Evolutionary conservation across 2,888 invertebrate genomes (phyloP).

Genomic region (Parnassius apollo): DNA sequence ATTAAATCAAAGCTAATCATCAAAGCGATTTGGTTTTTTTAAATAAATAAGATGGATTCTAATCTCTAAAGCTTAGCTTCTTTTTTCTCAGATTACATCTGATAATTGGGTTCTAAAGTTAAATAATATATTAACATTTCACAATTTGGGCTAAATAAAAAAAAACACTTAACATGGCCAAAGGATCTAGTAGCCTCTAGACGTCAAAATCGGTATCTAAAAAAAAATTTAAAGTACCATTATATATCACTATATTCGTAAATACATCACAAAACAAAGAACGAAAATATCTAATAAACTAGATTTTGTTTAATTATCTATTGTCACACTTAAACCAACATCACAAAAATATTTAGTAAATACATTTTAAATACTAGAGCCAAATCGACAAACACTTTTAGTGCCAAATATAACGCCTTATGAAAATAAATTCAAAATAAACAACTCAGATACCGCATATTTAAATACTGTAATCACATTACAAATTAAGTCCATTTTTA

Average conservation of each 20-base stretch:
- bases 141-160: slow-evolving; percentile 1
- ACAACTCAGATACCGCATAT: too few species aligned
- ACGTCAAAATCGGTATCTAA: not conserved
- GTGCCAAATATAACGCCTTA: not conserved
- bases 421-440: too few species aligned
- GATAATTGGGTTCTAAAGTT: slow-evolving; percentile 5
- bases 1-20: slow-evolving; percentile 12
- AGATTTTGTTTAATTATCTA: not conserved
- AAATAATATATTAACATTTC: slow-evolving; percentile 5
- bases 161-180: slow-evolving; percentile 5
- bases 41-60: slow-evolving; percentile 14
- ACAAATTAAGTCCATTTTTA: too few species aligned
- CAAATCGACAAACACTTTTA: not conserved
- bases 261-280: slow-evolving; percentile 24
- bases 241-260: slow-evolving; percentile 12
- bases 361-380: not conserved
- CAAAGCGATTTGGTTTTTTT: slow-evolving; percentile 2
- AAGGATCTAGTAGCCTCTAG: slow-evolving; percentile 5
- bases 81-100: slow-evolving; percentile 22
- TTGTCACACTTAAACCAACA: slow-evolving; percentile 7
- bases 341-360: slow-evolving; percentile 10
- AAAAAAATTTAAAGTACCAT: slow-evolving; percentile 17
- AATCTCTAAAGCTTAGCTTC: slow-evolving; percentile 8
- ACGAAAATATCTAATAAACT: slow-evolving; percentile 16
- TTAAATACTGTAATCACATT: too few species aligned